Percentiles rank a stretch among this genome's conserved stretches.
These are phyloP conservation scores for Tragelaphus scriptus DNA, from an alignment of 2,113 vertebrate species.

Conservation along the genomic window DNA sequence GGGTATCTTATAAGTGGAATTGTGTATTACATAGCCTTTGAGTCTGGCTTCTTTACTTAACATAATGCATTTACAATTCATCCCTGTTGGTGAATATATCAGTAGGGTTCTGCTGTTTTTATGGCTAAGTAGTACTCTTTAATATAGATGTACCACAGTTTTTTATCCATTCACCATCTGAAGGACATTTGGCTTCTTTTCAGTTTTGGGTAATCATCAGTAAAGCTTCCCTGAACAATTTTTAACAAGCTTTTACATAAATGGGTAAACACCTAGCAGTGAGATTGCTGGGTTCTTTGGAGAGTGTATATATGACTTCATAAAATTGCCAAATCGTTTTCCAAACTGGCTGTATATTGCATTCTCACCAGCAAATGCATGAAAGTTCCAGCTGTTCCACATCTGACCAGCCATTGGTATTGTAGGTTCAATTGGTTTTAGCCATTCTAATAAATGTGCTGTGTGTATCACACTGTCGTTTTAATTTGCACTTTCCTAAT, in stretches of 20 bases:
- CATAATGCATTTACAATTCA: neutral
- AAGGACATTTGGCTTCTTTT: neutral
- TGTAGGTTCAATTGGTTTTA: neutral
- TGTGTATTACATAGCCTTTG: neutral
- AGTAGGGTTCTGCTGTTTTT: neutral
- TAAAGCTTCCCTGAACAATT: constrained; percentile 9
- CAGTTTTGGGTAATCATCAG: neutral
- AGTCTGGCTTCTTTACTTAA: neutral
- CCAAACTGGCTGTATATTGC: neutral
- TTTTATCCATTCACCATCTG: neutral
- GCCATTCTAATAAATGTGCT: constrained; percentile 23
- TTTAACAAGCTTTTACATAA: neutral
- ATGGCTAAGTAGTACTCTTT: neutral
- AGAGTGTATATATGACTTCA: constrained; percentile 25
- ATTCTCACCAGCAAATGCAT: constrained; percentile 1
- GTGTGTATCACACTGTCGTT: neutral
- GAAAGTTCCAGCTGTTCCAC: neutral
- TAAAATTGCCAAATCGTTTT: neutral
- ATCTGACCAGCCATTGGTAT: neutral
- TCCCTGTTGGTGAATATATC: neutral
- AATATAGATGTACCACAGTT: neutral
- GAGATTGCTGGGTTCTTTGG: neutral
- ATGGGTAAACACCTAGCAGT: neutral
- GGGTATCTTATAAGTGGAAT: constrained; percentile 3
- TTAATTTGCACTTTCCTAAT: neutral